Base-by-base conservation (phyloP, 2,888 invertebrate species). In the Eupelmus urozonus region DNA sequence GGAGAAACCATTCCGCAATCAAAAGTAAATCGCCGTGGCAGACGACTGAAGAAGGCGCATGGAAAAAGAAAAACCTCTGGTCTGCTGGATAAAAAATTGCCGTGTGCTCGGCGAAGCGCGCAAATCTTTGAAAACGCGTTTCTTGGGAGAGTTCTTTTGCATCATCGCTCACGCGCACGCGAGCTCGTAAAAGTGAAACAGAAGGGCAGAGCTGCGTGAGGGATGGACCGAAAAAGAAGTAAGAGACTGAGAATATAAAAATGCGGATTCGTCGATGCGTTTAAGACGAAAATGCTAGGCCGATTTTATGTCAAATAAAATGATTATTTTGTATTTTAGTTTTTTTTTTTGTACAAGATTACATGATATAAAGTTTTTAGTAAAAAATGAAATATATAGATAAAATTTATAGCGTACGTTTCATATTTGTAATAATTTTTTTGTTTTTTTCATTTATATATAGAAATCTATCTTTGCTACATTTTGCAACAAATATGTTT, bases 21-120 rank as follows among this genome's bases (percentile, higher is more conserved):
- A 77, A 77, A 77, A 77, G 49, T 77, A 70, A 71, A 77, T 71
- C 66, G 51, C 66, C 53, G 53, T n/a, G 70, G 49, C 57, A 67
- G 71, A 65, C 63, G 63, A 23, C 25, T n/a, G 42, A 51, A 42
- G 57, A 18, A 25, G 40, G 34, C 11, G 45, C 11, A 9, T 1
- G 51, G 34, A 40, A 23, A 40, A 40, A 9, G 55, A 18, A 13
- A 49, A 49, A 23, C 55, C 18, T 7, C 16, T 27, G 55, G 16
- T 1, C 20, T 27, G 13, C 27, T 25, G 42, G 57, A 71, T 9
- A 23, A 49, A 49, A 49, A 55, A 60, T 60, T 55, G 2, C 25
- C 55, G 45, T 23, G 42, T 23, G n/a, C 51, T 65, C 18, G 16
- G 16, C 67, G 29, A 51, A 20, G 1, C 45, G 23, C 16, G 40